These are phyloP conservation scores for Crossocerus cetratus DNA, from an alignment of 2,888 invertebrate genomes.

Conservation along the genomic window DNA sequence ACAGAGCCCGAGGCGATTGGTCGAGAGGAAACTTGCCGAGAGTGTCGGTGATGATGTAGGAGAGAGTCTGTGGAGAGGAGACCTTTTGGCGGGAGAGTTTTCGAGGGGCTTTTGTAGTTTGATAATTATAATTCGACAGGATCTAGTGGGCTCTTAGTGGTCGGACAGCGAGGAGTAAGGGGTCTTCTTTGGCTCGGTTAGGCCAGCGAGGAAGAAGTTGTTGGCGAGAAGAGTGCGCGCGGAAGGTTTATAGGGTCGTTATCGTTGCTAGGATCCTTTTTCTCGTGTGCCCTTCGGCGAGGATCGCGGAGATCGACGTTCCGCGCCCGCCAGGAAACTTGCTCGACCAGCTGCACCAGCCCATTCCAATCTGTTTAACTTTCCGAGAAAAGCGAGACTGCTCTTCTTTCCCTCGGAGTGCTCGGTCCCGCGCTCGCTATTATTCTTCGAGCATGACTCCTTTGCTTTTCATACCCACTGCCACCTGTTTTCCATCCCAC, in stretches of 20 bases:
- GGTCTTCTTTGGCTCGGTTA: background rate
- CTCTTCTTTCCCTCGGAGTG: background rate
- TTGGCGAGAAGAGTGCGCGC: background rate
- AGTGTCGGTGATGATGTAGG: too few species aligned
- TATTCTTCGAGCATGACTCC: conserved; percentile 11
- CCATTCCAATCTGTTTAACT: conserved; percentile 23
- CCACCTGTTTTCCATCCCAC: background rate
- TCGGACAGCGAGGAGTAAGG: background rate
- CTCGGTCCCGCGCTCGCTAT: background rate
- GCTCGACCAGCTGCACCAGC: conserved; percentile 43
- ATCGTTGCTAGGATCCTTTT: conserved; percentile 5
- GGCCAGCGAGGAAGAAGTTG: background rate
- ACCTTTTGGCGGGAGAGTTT: too few species aligned
- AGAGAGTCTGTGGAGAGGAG: too few species aligned
- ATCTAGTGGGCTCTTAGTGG: background rate
- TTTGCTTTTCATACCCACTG: conserved; percentile 2
- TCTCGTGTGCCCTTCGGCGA: conserved; percentile 11
- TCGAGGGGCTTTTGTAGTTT: background rate
- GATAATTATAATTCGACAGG: background rate
- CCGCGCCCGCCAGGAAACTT: conserved; percentile 41
- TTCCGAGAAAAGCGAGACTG: conserved; percentile 38
- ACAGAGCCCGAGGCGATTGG: too few species aligned
- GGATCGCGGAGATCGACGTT: conserved; percentile 10
- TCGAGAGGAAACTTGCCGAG: too few species aligned
- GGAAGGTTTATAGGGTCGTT: conserved; percentile 4